These are phyloP conservation scores for Lysandra coridon DNA, from an alignment of 2,888 invertebrate genomes.

Conservation along the genomic window DNA sequence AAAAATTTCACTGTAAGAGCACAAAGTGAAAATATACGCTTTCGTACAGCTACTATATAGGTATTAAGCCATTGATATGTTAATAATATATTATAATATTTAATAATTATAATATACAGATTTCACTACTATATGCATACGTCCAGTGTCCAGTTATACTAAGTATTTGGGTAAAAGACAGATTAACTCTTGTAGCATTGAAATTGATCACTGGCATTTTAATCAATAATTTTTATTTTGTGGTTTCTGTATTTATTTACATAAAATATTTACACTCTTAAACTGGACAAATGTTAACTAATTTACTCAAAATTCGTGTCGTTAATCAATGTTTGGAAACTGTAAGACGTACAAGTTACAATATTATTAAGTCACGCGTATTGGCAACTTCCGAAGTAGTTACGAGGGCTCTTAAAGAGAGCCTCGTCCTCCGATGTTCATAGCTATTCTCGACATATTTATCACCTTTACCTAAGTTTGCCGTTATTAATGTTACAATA, in stretches of 20 bases:
- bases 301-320: not conserved
- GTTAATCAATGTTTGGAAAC: slow-evolving; percentile 17
- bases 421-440: slow-evolving; percentile 23
- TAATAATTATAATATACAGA: too few species aligned
- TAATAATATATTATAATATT: too few species aligned
- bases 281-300: not conserved
- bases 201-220: too few species aligned
- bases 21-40: too few species aligned
- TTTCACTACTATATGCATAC: too few species aligned
- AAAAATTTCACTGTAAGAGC: not conserved
- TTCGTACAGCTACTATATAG: too few species aligned
- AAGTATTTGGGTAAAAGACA: too few species aligned
- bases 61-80: too few species aligned
- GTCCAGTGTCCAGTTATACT: too few species aligned
- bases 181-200: too few species aligned
- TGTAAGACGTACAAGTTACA: slow-evolving; percentile 25
- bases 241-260: too few species aligned
- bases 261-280: not conserved
- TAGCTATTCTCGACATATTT: slow-evolving; percentile 16
- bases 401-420: slow-evolving; percentile 37
- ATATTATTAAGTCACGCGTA: slow-evolving; percentile 34
- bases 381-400: slow-evolving; percentile 42
- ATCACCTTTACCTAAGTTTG: slow-evolving; percentile 4
- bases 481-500: not conserved
- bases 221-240: too few species aligned